Conservation (phyloP, 2,888 invertebrate genomes). For the Anagyrus pseudococci region DNA sequence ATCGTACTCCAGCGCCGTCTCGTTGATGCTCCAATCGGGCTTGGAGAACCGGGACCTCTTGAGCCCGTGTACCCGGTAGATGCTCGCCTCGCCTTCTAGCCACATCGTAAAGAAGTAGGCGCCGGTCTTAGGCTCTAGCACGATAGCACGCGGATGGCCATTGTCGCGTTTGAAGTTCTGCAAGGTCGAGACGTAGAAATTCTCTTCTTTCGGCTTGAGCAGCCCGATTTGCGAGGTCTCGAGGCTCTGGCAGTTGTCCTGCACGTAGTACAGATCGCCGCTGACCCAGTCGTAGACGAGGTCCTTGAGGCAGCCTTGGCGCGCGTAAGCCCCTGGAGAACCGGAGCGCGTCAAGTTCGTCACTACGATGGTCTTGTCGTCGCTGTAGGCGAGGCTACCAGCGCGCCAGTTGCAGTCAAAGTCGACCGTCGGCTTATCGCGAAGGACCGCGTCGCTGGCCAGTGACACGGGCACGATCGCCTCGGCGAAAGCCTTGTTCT, state of each 20-base stretch:
- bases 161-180: neutral
- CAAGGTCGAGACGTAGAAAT: constrained; percentile 11
- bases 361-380: constrained; percentile 9
- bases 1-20: constrained; percentile 16
- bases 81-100: neutral
- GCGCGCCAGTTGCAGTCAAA: constrained; percentile 21
- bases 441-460: neutral
- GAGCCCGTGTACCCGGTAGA: constrained; percentile 7
- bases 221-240: constrained; percentile 1
- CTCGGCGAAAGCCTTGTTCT: constrained; percentile 13
- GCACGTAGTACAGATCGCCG: constrained; percentile 21
- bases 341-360: neutral
- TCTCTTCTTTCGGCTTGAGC: constrained; percentile 2
- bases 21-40: constrained; percentile 3
- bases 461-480: constrained; percentile 13
- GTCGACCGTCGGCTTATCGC: constrained; percentile 8
- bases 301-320: constrained; percentile 12
- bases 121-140: constrained; percentile 13
- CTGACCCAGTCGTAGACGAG: constrained; percentile 27
- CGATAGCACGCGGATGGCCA: constrained; percentile 11
- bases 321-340: neutral
- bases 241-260: constrained; percentile 8
- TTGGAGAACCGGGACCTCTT: neutral
- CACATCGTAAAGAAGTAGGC: constrained; percentile 21
- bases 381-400: constrained; percentile 14